Conservation (phyloP, 2,113 vertebrate genomes). For the Andinoacara biseriatus region DNA sequence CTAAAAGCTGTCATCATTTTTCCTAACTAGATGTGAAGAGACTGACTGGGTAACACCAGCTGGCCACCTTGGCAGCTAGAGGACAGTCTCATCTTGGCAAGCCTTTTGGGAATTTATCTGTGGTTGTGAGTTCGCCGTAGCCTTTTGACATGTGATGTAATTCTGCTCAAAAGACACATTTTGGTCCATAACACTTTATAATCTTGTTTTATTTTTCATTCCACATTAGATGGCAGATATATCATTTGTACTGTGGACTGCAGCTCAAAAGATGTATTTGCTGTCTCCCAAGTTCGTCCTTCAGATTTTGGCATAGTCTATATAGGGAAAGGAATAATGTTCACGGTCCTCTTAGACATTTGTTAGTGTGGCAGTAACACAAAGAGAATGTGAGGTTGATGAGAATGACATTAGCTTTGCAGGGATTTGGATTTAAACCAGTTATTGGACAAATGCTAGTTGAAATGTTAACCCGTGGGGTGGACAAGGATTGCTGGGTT, state of each 20-base stretch:
- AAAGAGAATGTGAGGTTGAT: neutral
- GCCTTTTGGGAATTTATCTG: neutral
- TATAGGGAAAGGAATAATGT: neutral
- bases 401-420: neutral
- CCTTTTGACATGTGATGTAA: slow-evolving; percentile 10
- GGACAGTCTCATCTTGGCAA: slow-evolving; percentile 1
- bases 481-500: neutral
- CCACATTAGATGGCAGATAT: neutral
- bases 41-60: slow-evolving; percentile 8
- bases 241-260: neutral
- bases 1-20: slow-evolving; percentile 5
- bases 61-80: slow-evolving; percentile 1
- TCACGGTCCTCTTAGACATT: neutral
- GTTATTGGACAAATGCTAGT: slow-evolving; percentile 1
- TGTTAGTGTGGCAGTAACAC: slow-evolving; percentile 1
- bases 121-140: slow-evolving; percentile 1
- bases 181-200: neutral
- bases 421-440: neutral
- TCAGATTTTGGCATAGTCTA: neutral
- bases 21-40: slow-evolving; percentile 16
- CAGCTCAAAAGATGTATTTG: neutral
- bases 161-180: neutral
- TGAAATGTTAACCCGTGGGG: neutral
- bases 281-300: neutral
- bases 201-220: neutral